Evolutionary conservation across 2,113 vertebrate genomes (phyloP), one percentile per base, ranked within the genome.

Genomic region (Pogona vitticeps): DNA sequence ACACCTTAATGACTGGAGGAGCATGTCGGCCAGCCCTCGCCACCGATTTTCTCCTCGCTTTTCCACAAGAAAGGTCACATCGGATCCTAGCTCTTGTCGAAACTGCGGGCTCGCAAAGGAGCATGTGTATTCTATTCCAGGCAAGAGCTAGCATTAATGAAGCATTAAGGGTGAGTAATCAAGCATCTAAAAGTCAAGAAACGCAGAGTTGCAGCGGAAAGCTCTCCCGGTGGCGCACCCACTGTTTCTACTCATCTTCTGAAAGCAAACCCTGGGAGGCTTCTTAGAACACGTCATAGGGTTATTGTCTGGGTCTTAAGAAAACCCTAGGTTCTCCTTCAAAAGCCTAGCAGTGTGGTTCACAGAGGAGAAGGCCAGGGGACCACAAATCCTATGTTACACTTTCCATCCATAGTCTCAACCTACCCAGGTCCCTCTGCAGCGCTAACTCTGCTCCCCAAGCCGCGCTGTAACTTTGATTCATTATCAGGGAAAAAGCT

Each of bases 41-140:
- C 20, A 61, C n/a, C 1, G 2, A 52, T 59, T 88, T 33, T 82
- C 21, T 86, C 88, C 89, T 23, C 84, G 23, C 61, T 78, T 71
- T 63, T 72, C 81, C 76, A 52, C 1, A 0, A 67, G 8, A 90
- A 93, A 94, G 91, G 93, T 95, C 91, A 89, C 80, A 83, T 92
- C 87, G 38, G 75, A 86, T 87, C 89, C 65, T 3, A 13, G 1
- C 84, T 85, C 76, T 94, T 88, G 68, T 90, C 58, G 88, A 67
- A 80, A 6, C 59, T 40, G 77, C 31, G 86, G n/a, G 81, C 91
- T 85, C 0, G 0, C 82, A 65, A 52, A 21, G 18, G 80, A 83
- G 33, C 21, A 63, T 1, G 0, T 71, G n/a, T 70, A 81, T 85
- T 82, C 76, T 81, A 38, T 89, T 72, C 56, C 36, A 17, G 73